Evolutionary conservation across 2,888 invertebrate genomes (phyloP).

Genomic region (Sinotaia quadrata): DNA sequence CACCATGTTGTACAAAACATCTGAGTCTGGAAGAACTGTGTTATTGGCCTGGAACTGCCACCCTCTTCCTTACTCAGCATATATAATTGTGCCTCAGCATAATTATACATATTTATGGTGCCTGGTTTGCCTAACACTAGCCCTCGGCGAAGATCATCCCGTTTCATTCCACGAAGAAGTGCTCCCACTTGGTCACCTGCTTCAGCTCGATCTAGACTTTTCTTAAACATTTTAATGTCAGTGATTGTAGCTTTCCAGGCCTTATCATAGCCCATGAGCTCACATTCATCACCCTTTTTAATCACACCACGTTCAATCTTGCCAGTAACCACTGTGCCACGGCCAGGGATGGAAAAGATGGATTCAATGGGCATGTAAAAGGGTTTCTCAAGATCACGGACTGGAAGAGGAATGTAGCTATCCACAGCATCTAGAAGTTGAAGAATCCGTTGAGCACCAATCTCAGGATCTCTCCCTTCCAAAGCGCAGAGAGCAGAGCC

Average conservation of each 20-base stretch:
- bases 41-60: slow-evolving; percentile 88
- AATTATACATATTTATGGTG: slow-evolving; percentile 83
- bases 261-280: slow-evolving; percentile 91
- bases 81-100: slow-evolving; percentile 84
- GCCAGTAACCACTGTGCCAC: slow-evolving; percentile 96
- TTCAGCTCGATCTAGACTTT: slow-evolving; percentile 93
- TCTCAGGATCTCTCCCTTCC: slow-evolving; percentile 76
- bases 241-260: slow-evolving; percentile 75
- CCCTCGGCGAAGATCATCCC: slow-evolving; percentile 88
- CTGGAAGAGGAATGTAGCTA: slow-evolving; percentile 81
- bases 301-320: slow-evolving; percentile 88
- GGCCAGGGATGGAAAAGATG: slow-evolving; percentile 71
- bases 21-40: slow-evolving; percentile 85
- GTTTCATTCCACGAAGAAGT: slow-evolving; percentile 88
- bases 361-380: slow-evolving; percentile 83
- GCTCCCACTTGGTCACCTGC: slow-evolving; percentile 98
- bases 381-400: slow-evolving; percentile 92
- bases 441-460: slow-evolving; percentile 82
- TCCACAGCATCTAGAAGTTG: slow-evolving; percentile 90
- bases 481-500: slow-evolving; percentile 93
- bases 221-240: slow-evolving; percentile 96
- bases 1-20: slow-evolving; percentile 98
- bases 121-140: slow-evolving; percentile 84
- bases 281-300: slow-evolving; percentile 92
- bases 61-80: slow-evolving; percentile 91